Evolutionary conservation across 2,113 vertebrate genomes (phyloP).

Genomic region (Ahaetulla prasina): DNA sequence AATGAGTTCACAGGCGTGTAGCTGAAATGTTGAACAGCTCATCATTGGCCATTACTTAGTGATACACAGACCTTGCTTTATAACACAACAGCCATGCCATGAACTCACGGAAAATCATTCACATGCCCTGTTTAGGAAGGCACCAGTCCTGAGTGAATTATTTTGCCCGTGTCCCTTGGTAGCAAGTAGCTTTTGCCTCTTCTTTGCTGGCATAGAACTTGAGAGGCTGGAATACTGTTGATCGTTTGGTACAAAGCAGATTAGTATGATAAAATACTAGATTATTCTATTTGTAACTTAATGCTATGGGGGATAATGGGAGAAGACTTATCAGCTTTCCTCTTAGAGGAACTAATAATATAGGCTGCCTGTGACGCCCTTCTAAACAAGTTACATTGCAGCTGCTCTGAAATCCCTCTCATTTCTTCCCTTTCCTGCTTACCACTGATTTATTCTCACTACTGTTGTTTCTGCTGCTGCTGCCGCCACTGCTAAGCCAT

Average conservation of each 20-base stretch:
- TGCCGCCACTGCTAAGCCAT: neutral
- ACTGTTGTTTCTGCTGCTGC: neutral
- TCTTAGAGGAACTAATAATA: slow-evolving; percentile 9
- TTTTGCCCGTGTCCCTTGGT: neutral
- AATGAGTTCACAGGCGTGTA: neutral
- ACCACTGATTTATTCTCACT: neutral
- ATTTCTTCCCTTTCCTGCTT: slow-evolving; percentile 13
- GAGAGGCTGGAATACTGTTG: slow-evolving; percentile 27
- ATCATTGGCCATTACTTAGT: neutral
- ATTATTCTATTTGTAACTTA: slow-evolving; percentile 44
- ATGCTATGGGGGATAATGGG: slow-evolving; percentile 24
- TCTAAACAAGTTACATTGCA: slow-evolving; percentile 3
- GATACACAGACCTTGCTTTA: neutral
- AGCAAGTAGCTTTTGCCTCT: neutral
- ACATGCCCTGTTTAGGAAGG: neutral
- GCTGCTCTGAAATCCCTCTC: slow-evolving; percentile 32
- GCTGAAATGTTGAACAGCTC: neutral
- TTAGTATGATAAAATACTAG: slow-evolving; percentile 1
- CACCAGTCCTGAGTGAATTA: slow-evolving; percentile 20
- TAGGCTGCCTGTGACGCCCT: neutral
- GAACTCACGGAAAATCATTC: neutral
- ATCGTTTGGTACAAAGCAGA: slow-evolving; percentile 27
- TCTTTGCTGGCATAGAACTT: slow-evolving; percentile 31
- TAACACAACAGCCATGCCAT: neutral
- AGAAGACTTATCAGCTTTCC: neutral